A percentile compares a stretch with the other conserved stretches of the same genome.
Evolutionary conservation across 2,888 invertebrate genomes (phyloP).

Genomic region (Cyaniris semiargus): DNA sequence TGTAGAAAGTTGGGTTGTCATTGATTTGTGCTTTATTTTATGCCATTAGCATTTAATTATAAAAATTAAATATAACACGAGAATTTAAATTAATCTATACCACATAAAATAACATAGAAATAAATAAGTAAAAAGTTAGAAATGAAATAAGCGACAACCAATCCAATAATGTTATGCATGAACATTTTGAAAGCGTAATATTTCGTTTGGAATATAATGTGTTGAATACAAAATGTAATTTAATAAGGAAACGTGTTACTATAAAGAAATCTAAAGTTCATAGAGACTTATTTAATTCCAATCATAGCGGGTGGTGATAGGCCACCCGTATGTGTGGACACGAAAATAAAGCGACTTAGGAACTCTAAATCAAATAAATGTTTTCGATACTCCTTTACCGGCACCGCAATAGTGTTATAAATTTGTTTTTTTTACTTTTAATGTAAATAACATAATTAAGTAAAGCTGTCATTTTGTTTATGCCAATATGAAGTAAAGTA

Average conservation of each 20-base stretch:
- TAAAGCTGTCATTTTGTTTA: neutral
- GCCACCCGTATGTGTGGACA: slow-evolving; percentile 72
- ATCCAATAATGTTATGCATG: slow-evolving; percentile 2
- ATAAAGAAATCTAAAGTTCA: slow-evolving; percentile 27
- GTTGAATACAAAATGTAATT: slow-evolving; percentile 25
- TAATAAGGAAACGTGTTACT: slow-evolving; percentile 28
- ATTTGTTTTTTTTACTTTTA: slow-evolving; percentile 17
- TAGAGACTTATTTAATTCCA: slow-evolving; percentile 53
- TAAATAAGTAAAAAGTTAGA: neutral
- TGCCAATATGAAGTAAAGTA: neutral
- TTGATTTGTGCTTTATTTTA: neutral
- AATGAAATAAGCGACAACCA: neutral
- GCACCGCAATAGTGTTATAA: slow-evolving; percentile 43
- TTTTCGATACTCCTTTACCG: slow-evolving; percentile 56
- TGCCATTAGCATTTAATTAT: neutral
- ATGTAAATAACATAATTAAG: slow-evolving; percentile 18
- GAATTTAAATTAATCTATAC: neutral
- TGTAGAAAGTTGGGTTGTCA: neutral
- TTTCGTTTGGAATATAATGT: neutral
- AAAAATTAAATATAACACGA: neutral
- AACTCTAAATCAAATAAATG: slow-evolving; percentile 58
- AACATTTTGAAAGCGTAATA: slow-evolving; percentile 4
- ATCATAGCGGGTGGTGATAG: slow-evolving; percentile 55
- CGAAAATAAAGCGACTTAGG: slow-evolving; percentile 47
- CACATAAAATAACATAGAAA: no score